Evolutionary conservation across 2,797 vertebrate genomes (phyloP).

Genomic region (Hemibagrus guttatus): DNA sequence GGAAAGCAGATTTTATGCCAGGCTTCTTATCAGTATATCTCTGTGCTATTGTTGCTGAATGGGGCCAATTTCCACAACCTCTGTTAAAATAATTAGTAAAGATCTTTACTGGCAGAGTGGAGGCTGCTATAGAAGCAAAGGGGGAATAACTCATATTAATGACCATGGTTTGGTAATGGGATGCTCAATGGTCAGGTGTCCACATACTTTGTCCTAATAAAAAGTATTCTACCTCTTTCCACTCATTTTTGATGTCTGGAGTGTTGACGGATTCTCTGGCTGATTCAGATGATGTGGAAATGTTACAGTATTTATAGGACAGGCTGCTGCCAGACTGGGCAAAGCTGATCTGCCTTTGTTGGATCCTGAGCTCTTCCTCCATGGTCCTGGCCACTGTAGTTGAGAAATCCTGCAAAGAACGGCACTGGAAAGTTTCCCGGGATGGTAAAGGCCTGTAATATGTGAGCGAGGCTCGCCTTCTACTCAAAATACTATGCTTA

Average conservation of each 20-base stretch:
- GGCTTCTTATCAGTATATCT: not conserved
- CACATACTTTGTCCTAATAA: not conserved
- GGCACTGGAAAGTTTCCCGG: conserved; percentile 65
- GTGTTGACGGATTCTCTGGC: conserved; percentile 36
- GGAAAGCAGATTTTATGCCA: not conserved
- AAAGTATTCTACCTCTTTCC: conserved; percentile 79
- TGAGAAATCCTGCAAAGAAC: conserved; percentile 75
- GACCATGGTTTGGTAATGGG: not conserved
- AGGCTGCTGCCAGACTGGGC: not conserved
- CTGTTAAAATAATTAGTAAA: not conserved
- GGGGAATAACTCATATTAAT: not conserved
- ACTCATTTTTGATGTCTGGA: conserved; percentile 67
- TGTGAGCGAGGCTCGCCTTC: conserved; percentile 63
- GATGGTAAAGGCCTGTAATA: conserved; percentile 56
- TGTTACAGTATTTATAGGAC: conserved; percentile 29
- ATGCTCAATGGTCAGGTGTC: not conserved
- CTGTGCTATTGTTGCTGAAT: not conserved
- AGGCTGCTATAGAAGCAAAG: not conserved
- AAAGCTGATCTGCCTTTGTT: conserved; percentile 61
- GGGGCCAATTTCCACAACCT: not conserved
- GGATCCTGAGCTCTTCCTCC: conserved; percentile 72
- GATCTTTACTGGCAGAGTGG: not conserved
- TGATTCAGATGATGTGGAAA: conserved; percentile 43
- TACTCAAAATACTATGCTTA: conserved; percentile 54
- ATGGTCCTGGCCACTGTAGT: conserved; percentile 60